Conservation (phyloP, 2,797 vertebrate species). For the Lophotriccus pileatus region DNA sequence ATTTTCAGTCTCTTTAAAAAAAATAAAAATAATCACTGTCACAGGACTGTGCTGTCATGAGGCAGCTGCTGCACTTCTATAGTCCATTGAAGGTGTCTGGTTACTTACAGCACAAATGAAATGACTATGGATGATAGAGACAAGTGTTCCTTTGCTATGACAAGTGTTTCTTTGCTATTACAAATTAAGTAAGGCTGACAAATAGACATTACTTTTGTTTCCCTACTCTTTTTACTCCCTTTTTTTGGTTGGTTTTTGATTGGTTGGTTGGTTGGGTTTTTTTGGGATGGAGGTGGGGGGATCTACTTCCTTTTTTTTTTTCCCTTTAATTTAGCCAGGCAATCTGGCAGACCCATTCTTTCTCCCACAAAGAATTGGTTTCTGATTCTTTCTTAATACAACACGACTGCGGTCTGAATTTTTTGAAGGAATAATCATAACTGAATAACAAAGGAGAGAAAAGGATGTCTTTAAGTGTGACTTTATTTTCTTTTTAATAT, state of each 20-base stretch:
- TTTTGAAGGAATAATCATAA: rapidly evolving
- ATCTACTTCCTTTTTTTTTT: neutral
- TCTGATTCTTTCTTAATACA: neutral
- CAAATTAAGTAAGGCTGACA: neutral
- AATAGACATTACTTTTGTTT: neutral
- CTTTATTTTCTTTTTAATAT: neutral
- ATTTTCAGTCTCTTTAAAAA: neutral
- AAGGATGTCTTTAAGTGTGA: rapidly evolving
- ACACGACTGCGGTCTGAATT: neutral
- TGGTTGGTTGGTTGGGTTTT: neutral
- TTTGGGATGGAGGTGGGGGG: rapidly evolving
- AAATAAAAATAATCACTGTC: neutral
- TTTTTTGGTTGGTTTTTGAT: neutral
- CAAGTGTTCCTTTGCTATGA: neutral
- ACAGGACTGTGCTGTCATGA: neutral
- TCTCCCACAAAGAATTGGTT: neutral
- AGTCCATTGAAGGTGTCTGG: rapidly evolving
- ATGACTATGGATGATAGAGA: rapidly evolving
- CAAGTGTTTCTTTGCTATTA: neutral
- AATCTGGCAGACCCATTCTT: neutral
- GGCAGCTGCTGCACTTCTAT: rapidly evolving
- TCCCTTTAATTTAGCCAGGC: neutral
- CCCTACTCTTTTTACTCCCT: rapidly evolving
- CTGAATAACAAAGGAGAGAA: neutral
- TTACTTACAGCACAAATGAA: neutral